Base-by-base conservation (phyloP, 2,113 vertebrate genomes). In the Phylloscopus whistleri region DNA sequence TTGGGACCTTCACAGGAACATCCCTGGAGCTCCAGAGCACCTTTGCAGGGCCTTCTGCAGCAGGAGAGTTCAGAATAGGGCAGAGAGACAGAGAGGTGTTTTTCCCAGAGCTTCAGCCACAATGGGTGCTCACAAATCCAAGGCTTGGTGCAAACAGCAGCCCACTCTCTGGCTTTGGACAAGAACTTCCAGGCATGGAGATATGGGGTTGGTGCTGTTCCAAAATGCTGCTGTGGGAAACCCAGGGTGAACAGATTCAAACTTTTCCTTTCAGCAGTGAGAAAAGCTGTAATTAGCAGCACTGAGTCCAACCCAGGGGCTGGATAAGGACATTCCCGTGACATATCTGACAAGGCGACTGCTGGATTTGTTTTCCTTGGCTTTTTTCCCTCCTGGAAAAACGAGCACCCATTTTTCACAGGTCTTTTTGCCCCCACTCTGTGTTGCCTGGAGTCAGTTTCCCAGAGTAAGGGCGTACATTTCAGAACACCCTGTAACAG, bases 281-380 rank as follows among this genome's bases (percentile, higher is more conserved):
- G 41, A 76, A n/a, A 79, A 66, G 58, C 64, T 72, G 80, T 80
- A 80, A 94, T 95, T 90, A 90, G 53, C 70, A 90, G 67, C 75
- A 44, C 33, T 2, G 2, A 90, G 27, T 51, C 52, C 58, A 69
- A 17, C 59, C 80, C 72, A 69, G 46, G 52, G 64, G 68, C 80
- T 81, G 80, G 60, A 23, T 86, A 81, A 3, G 2, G 89, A 90
- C 89, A 58, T 48, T 88, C 43, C 48, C 1, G 0, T 62, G 80
- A 89, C 3, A 13, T 28, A 27, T 6, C 76, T 70, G 64, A 87
- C 87, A 86, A 91, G 76, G 55, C 1, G 0, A 73, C 75, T 69
- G 35, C 1, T 86, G 51, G 49, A 74, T 51, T 13, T 62, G 21
- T 86, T 94, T 90, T 60, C n/a, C 19, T 92, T 73, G 46, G 72